Evolutionary conservation across 2,888 invertebrate species (phyloP), one percentile per base, ranked within the genome.

Genomic region (Apocheima hispidaria): DNA sequence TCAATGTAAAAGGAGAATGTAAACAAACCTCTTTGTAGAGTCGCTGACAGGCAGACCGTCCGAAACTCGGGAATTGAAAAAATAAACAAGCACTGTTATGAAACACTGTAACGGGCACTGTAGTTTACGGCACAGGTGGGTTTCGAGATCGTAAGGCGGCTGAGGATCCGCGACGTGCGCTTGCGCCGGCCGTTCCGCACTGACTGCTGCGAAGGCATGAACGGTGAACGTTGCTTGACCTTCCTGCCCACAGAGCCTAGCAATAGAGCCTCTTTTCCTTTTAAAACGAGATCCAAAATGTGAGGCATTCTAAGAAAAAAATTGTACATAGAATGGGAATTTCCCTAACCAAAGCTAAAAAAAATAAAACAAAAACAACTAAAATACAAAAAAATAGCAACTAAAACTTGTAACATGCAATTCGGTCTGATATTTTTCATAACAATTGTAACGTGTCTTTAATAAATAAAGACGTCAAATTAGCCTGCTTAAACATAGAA

Each of bases 81-180:
- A 84, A 83, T 82, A 79, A 88, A 86, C 87, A 85, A 72, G 68
- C 89, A 90, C 88, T 81, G 77, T 81, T 83, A 83, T 82, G 81
- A 84, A 87, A 87, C 90, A 90, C 90, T 75, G 78, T 86, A 88
- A 89, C 88, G 87, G 83, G 83, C 88, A 88, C 88, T 81, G 79
- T 76, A 79, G 83, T 77, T 75, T 78, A 81, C 86, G 79, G 75
- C 81, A 85, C 86, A 83, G 78, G 74, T 81, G 73, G 77, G 74
- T 76, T 75, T 82, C 88, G 86, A 85, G 86, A 83, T 83, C 82
- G 83, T 74, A 59, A 74, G 70, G 73, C 66, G 58, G 69, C 61
- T 66, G 54, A 63, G 60, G 69, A 56, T 66, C 70, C 72, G 71
- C 74, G 72, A 77, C 90, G 83, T 91, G 90, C 89, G 89, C 84